Evolutionary conservation across 2,888 invertebrate species (phyloP).

Genomic region (Calliopum simillimum): DNA sequence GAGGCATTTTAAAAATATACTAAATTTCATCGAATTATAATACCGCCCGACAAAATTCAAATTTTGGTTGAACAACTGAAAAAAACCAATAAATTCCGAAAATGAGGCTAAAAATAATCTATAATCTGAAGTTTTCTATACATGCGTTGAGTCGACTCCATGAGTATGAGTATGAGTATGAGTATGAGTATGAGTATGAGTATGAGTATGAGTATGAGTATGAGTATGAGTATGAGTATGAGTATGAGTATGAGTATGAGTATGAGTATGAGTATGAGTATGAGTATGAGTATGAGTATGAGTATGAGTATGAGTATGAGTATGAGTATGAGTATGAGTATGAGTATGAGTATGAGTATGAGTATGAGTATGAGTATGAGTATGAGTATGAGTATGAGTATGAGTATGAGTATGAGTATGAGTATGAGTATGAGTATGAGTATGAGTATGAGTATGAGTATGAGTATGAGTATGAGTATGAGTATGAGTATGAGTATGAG

Average conservation of each 20-base stretch:
- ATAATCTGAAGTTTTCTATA: no score
- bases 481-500: not conserved
- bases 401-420: not conserved
- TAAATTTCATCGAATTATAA: no score
- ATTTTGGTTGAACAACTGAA: no score
- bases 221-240: conserved; percentile 6
- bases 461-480: not conserved
- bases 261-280: conserved; percentile 10
- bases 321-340: conserved; percentile 9
- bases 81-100: no score
- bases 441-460: not conserved
- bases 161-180: conserved; percentile 9
- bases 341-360: not conserved
- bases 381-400: not conserved
- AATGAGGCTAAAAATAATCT: no score
- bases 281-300: conserved; percentile 6
- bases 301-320: not conserved
- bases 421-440: not conserved
- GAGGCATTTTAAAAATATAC: no score
- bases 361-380: not conserved
- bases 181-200: not conserved
- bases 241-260: conserved; percentile 6
- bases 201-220: conserved; percentile 4
- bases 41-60: no score
- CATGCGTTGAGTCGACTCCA: no score